Evolutionary conservation across 2,797 vertebrate genomes (phyloP).

Genomic region (Aythya fuligula): DNA sequence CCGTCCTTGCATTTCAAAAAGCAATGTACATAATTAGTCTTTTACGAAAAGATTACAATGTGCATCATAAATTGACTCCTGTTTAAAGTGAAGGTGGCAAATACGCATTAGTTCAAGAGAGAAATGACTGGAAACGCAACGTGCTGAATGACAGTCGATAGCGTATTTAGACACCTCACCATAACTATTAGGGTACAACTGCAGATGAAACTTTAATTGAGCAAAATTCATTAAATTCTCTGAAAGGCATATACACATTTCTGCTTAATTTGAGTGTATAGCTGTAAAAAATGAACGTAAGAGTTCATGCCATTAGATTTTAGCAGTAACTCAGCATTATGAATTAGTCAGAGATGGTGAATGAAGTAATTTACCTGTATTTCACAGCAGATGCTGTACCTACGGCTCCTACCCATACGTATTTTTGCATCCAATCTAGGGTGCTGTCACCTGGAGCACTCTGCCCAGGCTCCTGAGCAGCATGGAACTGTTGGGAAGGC

Average conservation of each 20-base stretch:
- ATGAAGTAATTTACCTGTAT: background rate
- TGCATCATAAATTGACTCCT: constrained; percentile 34
- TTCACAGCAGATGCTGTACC: background rate
- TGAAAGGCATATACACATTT: background rate
- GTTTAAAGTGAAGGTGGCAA: constrained; percentile 46
- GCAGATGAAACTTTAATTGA: background rate
- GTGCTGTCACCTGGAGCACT: background rate
- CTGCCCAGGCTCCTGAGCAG: background rate
- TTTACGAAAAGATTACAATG: constrained; percentile 48
- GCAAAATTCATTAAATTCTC: constrained; percentile 30
- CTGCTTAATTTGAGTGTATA: background rate
- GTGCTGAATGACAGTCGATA: background rate
- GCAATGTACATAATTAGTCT: constrained; percentile 48
- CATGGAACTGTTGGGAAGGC: background rate
- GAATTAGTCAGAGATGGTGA: background rate
- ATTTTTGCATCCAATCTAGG: background rate
- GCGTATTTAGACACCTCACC: constrained; percentile 13
- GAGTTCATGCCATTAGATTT: background rate
- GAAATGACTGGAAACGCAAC: background rate
- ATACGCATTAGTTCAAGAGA: constrained; percentile 17
- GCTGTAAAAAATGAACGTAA: background rate
- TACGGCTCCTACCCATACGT: background rate
- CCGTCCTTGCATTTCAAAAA: constrained; percentile 56
- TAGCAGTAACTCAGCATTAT: background rate
- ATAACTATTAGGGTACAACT: constrained; percentile 19